Percentiles rank a stretch among this genome's conserved stretches.
Conservation (phyloP, 2,113 vertebrate genomes). For the Callipepla californica region DNA sequence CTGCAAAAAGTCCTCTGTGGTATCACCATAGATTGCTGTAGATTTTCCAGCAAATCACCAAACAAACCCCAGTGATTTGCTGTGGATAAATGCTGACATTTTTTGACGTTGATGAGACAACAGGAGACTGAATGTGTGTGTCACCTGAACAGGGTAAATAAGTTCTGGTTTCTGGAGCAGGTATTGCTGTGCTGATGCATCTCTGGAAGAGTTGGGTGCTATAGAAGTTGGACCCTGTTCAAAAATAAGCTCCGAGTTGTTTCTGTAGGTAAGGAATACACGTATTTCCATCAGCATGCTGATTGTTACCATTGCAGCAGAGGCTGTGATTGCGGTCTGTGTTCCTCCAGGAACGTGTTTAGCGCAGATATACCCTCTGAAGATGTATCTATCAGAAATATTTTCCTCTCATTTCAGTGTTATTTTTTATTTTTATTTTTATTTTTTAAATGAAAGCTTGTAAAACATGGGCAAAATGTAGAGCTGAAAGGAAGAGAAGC, state of each 20-base stretch:
- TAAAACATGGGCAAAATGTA: constrained; percentile 56
- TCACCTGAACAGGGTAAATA: background rate
- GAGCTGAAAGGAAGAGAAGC: constrained; percentile 61
- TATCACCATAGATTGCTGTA: background rate
- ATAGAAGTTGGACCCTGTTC: background rate
- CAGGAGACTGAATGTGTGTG: background rate
- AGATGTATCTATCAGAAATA: background rate
- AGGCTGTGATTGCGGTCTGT: background rate
- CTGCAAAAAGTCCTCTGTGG: background rate
- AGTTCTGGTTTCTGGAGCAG: background rate
- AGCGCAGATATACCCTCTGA: background rate
- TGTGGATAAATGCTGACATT: background rate
- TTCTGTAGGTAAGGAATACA: background rate
- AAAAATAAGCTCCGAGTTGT: background rate
- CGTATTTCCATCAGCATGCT: background rate
- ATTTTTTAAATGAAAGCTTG: constrained; percentile 14
- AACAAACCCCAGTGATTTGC: background rate
- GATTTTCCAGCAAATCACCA: background rate
- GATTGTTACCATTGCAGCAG: constrained; percentile 5
- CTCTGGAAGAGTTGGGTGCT: background rate
- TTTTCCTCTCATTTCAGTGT: constrained; percentile 35
- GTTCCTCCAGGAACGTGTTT: background rate
- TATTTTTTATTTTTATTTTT: background rate
- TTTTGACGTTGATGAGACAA: background rate
- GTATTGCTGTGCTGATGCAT: background rate